phyloP scores from a whole-genome alignment of 2,113 vertebrate species.

The Willisornis vidua region DNA sequence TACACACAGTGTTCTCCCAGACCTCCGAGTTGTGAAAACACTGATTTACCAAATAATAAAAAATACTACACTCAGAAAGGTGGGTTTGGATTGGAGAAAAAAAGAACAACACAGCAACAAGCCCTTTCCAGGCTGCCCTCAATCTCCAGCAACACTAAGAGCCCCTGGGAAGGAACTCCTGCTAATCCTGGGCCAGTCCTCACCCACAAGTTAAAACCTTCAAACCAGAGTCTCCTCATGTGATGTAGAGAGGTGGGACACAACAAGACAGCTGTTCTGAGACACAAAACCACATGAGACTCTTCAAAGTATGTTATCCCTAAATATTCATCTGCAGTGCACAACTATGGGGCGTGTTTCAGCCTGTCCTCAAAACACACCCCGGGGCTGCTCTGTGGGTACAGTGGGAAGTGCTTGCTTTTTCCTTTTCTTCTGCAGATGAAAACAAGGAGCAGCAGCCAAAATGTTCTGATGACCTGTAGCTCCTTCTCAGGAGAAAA shows the following conservation, averaged over 20 bases:
- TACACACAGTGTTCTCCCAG: neutral
- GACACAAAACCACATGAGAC: neutral
- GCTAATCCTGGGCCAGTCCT: too few relatives aligned
- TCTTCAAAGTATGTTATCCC: neutral
- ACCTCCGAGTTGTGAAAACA: accelerated
- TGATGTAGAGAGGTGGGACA: neutral
- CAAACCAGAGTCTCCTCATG: neutral
- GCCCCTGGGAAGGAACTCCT: neutral
- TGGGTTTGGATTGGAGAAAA: neutral
- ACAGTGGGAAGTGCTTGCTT: accelerated
- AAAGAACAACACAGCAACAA: neutral
- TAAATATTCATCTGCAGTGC: neutral
- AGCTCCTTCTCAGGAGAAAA: neutral
- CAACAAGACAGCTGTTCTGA: neutral
- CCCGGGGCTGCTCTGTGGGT: neutral
- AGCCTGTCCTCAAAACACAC: neutral
- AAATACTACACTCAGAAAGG: neutral
- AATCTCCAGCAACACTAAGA: neutral
- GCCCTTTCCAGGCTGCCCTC: neutral
- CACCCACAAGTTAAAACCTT: neutral
- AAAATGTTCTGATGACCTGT: neutral
- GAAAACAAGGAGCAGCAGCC: neutral
- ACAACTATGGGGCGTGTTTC: accelerated
- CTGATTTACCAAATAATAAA: neutral
- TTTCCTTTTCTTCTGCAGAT: neutral